Evolutionary conservation across 2,113 vertebrate genomes (phyloP), one percentile per base, ranked within the genome.

Genomic region (Zosterops borbonicus): DNA sequence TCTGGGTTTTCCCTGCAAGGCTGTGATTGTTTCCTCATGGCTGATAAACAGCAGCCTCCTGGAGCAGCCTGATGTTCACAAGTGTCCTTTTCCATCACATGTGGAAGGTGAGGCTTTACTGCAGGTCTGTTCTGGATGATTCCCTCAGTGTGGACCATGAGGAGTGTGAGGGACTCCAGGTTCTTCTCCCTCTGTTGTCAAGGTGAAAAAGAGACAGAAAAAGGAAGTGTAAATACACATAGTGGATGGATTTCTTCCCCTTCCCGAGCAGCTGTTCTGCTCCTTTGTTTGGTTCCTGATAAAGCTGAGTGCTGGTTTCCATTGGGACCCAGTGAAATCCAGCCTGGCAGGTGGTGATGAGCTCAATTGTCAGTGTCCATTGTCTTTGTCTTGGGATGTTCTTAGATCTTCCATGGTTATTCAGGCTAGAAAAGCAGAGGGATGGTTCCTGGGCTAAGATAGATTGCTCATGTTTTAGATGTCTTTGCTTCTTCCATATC

Each of bases 11-110:
- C 39, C 68, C 27, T 94, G 37, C 17, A 15, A n/a, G 53, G 1
- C 21, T 91, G 79, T 90, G 84, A 94, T 95, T 80, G 71, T 77
- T 92, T 95, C 94, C 92, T 93, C 75, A n/a, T 90, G 94, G 93
- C 93, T 90, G 94, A 80, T 87, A 56, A 65, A 13, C n/a, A 80
- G 84, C 87, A 88, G 75, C 49, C 55, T 73, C 53, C 65, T 65
- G 78, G 70, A 87, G 70, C 81, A 46, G 50, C 13, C 50, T 71
- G 2, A 50, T 22, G 15, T 46, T 31, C 71, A 65, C 53, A 44
- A 67, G 42, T 74, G 79, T 92, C 83, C 73, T 74, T 81, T 95
- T 83, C 83, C 56, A 64, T 86, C 68, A 9, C 44, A 4, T 19
- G 29, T 50, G 55, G 82, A 68, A 39, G 35, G 60, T 20, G 67